Percentiles rank a stretch among this genome's conserved stretches.
Evolutionary conservation across 2,797 vertebrate genomes (phyloP).

Genomic region (Rhabdophis nuchalis): DNA sequence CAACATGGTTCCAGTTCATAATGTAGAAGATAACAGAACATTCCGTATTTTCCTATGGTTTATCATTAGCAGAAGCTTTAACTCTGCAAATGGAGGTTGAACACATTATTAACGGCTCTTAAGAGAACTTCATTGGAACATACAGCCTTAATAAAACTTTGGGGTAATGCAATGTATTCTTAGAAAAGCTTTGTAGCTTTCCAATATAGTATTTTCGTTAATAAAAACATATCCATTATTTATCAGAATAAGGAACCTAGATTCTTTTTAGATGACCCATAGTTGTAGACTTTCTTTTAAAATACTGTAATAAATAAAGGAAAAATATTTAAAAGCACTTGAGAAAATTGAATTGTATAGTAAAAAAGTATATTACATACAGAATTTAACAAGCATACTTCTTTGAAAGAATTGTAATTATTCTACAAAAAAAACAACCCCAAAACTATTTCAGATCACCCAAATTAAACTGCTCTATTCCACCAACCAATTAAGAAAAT

Average conservation of each 20-base stretch:
- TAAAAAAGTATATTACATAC: not conserved
- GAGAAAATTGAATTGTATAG: not conserved
- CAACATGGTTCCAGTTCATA: not conserved
- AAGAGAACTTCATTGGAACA: not conserved
- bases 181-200: not conserved
- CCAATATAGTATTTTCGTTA: not conserved
- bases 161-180: not conserved
- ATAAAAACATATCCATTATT: not conserved
- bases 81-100: not conserved
- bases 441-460: not conserved
- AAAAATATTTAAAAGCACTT: not conserved
- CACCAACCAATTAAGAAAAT: not conserved
- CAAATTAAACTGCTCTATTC: not conserved
- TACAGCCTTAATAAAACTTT: not conserved
- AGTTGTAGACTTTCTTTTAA: not conserved
- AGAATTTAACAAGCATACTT: not conserved
- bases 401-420: not conserved
- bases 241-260: not conserved
- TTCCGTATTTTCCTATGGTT: not conserved
- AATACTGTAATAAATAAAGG: not conserved
- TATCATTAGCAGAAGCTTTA: not conserved
- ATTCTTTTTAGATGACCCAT: not conserved
- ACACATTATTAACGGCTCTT: not conserved
- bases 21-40: not conserved
- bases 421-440: not conserved